phyloP scores from a whole-genome alignment of 64 coral and sea anemone genomes.

The Dendrophyllia cribrosa region DNA sequence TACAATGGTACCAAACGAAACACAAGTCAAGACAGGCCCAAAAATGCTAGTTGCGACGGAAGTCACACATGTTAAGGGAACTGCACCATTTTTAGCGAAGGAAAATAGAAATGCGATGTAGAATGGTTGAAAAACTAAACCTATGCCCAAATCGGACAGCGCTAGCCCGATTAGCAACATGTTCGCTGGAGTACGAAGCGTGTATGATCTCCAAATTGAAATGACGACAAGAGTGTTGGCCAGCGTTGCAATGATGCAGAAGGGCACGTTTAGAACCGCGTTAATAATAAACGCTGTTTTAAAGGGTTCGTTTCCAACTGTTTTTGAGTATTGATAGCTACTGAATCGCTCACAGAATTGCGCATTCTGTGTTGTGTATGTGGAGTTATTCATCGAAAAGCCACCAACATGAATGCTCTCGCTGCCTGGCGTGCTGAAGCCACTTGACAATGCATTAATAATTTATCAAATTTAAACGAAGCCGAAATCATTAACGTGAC shows the following conservation, averaged over 20 bases:
- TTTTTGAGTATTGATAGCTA: neutral
- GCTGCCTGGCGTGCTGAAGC: no score
- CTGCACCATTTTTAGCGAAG: neutral
- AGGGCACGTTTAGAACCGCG: slow-evolving; percentile 14
- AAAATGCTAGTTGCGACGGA: neutral
- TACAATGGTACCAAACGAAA: slow-evolving; percentile 45
- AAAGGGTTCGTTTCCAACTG: neutral
- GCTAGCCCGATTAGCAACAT: slow-evolving; percentile 30
- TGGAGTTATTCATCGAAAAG: neutral
- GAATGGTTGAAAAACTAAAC: slow-evolving; percentile 30
- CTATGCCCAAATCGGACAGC: slow-evolving; percentile 33
- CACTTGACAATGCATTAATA: no score
- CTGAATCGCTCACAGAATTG: neutral
- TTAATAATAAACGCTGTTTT: slow-evolving; percentile 14
- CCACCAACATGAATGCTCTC: no score
- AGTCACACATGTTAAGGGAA: neutral
- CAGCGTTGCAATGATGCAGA: neutral
- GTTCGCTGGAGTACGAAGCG: slow-evolving; percentile 14
- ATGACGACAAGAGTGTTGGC: slow-evolving; percentile 14
- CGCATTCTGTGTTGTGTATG: neutral
- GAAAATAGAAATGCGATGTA: neutral
- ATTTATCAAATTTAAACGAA: no score
- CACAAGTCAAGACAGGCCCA: neutral
- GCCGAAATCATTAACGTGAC: no score
- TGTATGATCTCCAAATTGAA: slow-evolving; percentile 8